Base-by-base conservation (phyloP, 2,888 invertebrate species). In the Ligdia adustata region DNA sequence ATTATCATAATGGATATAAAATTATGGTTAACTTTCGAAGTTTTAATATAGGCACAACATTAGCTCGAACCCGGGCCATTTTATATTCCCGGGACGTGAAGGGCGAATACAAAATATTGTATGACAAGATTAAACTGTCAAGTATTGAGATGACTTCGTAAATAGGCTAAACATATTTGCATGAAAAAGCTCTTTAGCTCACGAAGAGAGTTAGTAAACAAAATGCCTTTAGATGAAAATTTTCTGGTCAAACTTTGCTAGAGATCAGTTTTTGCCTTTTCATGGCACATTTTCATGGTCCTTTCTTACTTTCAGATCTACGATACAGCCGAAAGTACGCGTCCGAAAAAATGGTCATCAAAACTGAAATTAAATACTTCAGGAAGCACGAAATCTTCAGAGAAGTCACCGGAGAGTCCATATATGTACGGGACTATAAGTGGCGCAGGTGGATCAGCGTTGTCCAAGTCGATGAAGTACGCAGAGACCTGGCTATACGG, bases 401-500 rank as follows among this genome's bases (percentile, higher is more conserved):
- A 90, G 45, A 89, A 82, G 55, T 88, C 88, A 58, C 87, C 89
- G 47, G 88, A 88, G 52, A 87, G 83, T 54, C 83, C 88, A 48
- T 87, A 84, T 50, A 79, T 89, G 82, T 90, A 89, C 66, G 90
- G 90, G 29, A 90, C 90, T 14, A 82, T 90, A 57, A 82, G 84
- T 53, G 92, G 92, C 60, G 93, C 93, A 59, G 93, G 93, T 41
- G 93, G 93, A 52, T 93, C 94, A 66, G 93, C 95, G n/a, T 79
- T 96, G 39, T 94, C 95, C 47, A 94, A 95, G 77, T 95, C 95
- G 70, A 95, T 96, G 95, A 94, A 94, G 77, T 95, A 95, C 84
- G 95, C 95, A 22, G 95, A 96, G 72, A 95, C 95, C 42, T 96
- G 96, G 96, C 91, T 96, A 9, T 96, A 96, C 72, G 95, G 96